These are phyloP conservation scores for Dromococcyx pavoninus DNA, from an alignment of 2,797 vertebrate genomes.

Conservation along the genomic window DNA sequence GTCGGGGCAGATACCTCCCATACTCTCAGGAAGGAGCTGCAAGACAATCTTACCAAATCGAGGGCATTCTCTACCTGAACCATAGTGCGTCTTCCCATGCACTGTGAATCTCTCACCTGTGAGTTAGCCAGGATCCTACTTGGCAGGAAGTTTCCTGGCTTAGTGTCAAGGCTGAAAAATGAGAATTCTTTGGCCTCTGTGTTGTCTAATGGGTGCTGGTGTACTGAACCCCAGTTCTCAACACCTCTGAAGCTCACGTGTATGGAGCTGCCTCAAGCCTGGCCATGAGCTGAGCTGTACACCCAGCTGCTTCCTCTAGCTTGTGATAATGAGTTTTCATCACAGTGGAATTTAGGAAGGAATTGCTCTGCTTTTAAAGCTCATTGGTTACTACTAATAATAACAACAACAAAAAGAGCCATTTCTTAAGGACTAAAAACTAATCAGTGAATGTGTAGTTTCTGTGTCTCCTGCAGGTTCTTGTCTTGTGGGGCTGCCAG, in stretches of 20 bases:
- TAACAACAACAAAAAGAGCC: constrained; percentile 46
- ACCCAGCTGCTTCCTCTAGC: constrained; percentile 34
- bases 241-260: background rate
- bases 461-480: constrained; percentile 43
- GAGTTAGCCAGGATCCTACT: background rate
- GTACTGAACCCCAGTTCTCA: background rate
- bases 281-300: background rate
- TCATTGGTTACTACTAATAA: constrained; percentile 30
- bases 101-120: background rate
- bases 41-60: background rate
- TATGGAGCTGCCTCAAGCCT: background rate
- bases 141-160: background rate
- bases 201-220: background rate
- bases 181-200: background rate
- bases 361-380: constrained; percentile 57
- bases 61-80: background rate
- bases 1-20: background rate
- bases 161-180: background rate
- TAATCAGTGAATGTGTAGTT: constrained; percentile 27
- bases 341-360: constrained; percentile 12
- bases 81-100: rapidly evolving
- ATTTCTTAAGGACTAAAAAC: constrained; percentile 57
- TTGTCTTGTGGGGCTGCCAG: constrained; percentile 48
- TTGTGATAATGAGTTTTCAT: constrained; percentile 29
- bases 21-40: background rate